A percentile compares a stretch with the other conserved stretches of the same genome.
These are phyloP conservation scores for Brachionus asplanchnoidis DNA, from an alignment of 1,140 invertebrate species.

Conservation along the genomic window DNA sequence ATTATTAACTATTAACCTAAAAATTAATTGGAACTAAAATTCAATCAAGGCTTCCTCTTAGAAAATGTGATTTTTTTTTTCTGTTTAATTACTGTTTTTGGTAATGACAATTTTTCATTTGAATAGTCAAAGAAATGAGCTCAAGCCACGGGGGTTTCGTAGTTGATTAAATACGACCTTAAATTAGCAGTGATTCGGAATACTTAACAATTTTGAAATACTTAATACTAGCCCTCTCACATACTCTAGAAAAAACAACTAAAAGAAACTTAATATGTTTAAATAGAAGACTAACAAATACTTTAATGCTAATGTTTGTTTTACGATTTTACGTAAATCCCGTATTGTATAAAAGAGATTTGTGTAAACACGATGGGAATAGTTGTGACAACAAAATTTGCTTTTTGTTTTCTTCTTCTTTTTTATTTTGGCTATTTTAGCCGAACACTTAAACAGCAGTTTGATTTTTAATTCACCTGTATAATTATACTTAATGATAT, in stretches of 20 bases:
- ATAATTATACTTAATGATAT: not conserved
- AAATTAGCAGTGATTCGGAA: not conserved
- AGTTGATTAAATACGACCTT: not conserved
- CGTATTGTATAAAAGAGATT: not conserved
- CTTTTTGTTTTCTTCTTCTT: not conserved
- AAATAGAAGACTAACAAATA: not conserved
- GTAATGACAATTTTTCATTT: not conserved
- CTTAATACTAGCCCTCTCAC: not conserved
- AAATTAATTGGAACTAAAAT: not conserved
- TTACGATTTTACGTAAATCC: not conserved
- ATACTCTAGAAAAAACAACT: not conserved
- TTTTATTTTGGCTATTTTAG: not conserved
- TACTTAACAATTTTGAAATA: not conserved
- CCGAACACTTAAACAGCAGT: not conserved
- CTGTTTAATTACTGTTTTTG: not conserved
- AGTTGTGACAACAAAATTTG: not conserved
- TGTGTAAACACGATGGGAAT: not conserved
- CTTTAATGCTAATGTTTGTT: not conserved
- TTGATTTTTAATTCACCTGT: not conserved
- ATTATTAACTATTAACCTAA: not conserved
- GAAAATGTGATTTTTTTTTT: not conserved
- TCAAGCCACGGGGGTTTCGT: not conserved
- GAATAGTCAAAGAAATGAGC: not conserved
- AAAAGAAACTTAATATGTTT: not conserved
- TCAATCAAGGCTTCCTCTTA: not conserved